Conservation (phyloP, 2,797 vertebrate genomes). For the Delichon dasypus region DNA sequence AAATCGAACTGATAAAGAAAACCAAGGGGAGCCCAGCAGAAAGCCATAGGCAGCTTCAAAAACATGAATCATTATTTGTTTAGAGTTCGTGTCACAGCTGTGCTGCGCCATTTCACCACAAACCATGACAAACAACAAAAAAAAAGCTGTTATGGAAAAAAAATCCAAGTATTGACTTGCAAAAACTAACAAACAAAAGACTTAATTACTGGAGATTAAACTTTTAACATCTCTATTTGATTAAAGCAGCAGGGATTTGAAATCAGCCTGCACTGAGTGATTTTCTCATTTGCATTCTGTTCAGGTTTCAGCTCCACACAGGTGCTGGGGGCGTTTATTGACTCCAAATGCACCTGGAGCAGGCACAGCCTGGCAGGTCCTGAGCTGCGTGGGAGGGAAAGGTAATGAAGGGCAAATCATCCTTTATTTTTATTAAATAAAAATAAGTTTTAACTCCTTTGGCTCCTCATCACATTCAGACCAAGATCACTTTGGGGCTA, state of each 20-base stretch:
- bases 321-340: neutral
- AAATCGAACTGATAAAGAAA: neutral
- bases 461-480: neutral
- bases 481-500: neutral
- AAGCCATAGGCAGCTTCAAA: neutral
- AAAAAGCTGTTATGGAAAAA: neutral
- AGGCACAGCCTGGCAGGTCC: neutral
- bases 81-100: neutral
- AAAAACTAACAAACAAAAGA: neutral
- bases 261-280: neutral
- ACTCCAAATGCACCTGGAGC: neutral
- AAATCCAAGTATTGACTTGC: neutral
- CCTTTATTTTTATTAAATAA: neutral
- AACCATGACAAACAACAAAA: neutral
- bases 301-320: neutral
- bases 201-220: neutral
- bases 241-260: slow-evolving; percentile 1
- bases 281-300: neutral
- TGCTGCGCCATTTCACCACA: neutral
- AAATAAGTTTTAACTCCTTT: neutral
- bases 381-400: neutral
- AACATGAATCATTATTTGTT: neutral
- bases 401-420: neutral
- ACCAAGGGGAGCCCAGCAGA: neutral
- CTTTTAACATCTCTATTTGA: neutral